A percentile compares a stretch with the other conserved stretches of the same genome.
phyloP scores from a whole-genome alignment of 1,140 invertebrate species.

The Lepidurus packardi region DNA sequence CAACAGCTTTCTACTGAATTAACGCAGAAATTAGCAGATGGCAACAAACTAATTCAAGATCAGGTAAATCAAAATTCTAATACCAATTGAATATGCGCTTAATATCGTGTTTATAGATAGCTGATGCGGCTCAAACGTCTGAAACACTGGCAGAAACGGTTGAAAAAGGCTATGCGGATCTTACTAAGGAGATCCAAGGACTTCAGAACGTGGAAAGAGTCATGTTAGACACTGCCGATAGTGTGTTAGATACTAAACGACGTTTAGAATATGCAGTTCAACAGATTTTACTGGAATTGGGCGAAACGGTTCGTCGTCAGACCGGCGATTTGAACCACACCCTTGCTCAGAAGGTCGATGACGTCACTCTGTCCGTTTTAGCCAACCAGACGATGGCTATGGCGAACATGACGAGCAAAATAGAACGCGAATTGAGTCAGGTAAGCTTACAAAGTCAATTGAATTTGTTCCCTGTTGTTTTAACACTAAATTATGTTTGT shows the following conservation, averaged over 20 bases:
- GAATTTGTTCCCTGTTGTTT: not conserved
- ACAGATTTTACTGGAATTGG: conserved; percentile 74
- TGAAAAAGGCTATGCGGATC: conserved; percentile 52
- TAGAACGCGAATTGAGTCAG: conserved; percentile 74
- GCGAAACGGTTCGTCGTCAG: conserved; percentile 57
- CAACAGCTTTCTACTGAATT: not conserved
- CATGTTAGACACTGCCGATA: conserved; percentile 74
- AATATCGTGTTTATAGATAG: conserved; percentile 40
- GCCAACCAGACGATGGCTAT: conserved; percentile 66
- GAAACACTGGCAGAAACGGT: conserved; percentile 53
- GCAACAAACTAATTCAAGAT: conserved; percentile 33
- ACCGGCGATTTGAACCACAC: conserved; percentile 60
- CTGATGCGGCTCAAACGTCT: conserved; percentile 50
- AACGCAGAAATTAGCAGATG: conserved; percentile 15
- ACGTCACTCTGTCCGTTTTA: conserved; percentile 58
- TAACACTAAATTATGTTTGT: not conserved
- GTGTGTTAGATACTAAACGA: conserved; percentile 74
- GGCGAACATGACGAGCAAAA: conserved; percentile 65
- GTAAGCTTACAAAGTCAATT: conserved; percentile 34
- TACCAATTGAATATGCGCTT: not conserved
- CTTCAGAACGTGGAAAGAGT: conserved; percentile 71
- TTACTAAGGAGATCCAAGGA: conserved; percentile 51
- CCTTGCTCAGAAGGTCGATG: conserved; percentile 62
- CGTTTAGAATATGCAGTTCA: conserved; percentile 77
- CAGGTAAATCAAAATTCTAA: conserved; percentile 26